A percentile compares a stretch with the other conserved stretches of the same genome.
Evolutionary conservation across 2,888 invertebrate genomes (phyloP).

Genomic region (Temnothorax unifasciatus): DNA sequence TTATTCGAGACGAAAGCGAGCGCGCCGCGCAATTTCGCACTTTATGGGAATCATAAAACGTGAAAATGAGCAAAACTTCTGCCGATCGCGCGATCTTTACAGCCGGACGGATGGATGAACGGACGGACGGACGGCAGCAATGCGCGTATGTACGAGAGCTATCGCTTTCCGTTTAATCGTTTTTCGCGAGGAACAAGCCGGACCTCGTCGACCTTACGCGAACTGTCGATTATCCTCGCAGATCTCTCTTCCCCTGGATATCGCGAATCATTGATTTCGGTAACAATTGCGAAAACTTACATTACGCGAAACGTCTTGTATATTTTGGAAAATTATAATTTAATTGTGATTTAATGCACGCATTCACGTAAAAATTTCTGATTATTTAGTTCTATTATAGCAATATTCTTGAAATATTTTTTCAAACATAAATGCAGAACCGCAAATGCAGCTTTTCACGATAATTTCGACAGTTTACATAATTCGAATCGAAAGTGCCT

Average conservation of each 20-base stretch:
- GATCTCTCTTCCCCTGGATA: neutral
- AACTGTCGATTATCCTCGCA: neutral
- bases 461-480: neutral
- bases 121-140: neutral
- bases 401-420: neutral
- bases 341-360: neutral
- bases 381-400: neutral
- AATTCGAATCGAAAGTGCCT: neutral
- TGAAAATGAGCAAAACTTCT: conserved; percentile 1
- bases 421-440: neutral
- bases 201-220: neutral
- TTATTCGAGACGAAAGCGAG: conserved; percentile 43
- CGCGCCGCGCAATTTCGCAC: neutral
- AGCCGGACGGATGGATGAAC: neutral
- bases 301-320: neutral
- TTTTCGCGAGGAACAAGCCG: conserved; percentile 1
- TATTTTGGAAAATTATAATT: neutral
- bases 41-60: conserved; percentile 23
- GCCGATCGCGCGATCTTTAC: conserved; percentile 27
- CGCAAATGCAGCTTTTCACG: too few species aligned
- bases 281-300: neutral
- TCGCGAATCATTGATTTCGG: neutral
- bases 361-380: neutral
- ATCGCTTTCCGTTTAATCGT: conserved; percentile 36
- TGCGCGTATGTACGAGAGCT: neutral